Evolutionary conservation across 2,888 invertebrate genomes (phyloP), one percentile per base, ranked within the genome.

Genomic region (Tachina lurida): DNA sequence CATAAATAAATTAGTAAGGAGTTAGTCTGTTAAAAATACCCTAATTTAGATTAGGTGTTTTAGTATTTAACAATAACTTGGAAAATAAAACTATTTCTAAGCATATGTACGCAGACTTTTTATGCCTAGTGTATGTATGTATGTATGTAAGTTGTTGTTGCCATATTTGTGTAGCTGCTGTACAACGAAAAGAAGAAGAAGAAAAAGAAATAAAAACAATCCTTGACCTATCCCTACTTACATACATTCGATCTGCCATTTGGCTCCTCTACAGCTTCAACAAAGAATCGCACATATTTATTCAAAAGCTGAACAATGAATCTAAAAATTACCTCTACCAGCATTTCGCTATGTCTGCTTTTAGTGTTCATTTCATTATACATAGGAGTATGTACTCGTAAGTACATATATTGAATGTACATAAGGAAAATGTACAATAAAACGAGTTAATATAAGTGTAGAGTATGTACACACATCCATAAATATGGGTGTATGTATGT

Each of bases 211-310:
- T 31, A 74, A 85, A 73, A 60, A 63, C 78, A 85, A 85, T 79
- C 82, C 85, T 82, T 85, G 85, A 85, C 85, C 85, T 85, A 85
- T 85, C 85, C 85, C 82, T 85, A 85, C 82, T 68, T 65, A 56
- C 45, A 71, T 65, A 56, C 45, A 71, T 67, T 63, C 15, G n/a
- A 73, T 71, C 62, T 77, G n/a, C 56, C 41, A 45, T 63, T 56
- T 60, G 60, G 31, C 39, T 19, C 73, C 78, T 60, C 63, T 52
- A 22, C 19, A 22, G 41, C 49, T 49, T 71, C 79, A 56, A 10
- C 49, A 13, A n/a, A 10, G n/a, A n/a, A n/a, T n/a, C n/a, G n/a
- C 54, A 47, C 31, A 19, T 15, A 22, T 9, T 10, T 3, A 15
- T 65, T 13, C 3, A 49, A 22, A 39, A 39, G 63, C 13, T 60